Evolutionary conservation across 2,888 invertebrate genomes (phyloP).

Genomic region (Sarcophaga subvicina): DNA sequence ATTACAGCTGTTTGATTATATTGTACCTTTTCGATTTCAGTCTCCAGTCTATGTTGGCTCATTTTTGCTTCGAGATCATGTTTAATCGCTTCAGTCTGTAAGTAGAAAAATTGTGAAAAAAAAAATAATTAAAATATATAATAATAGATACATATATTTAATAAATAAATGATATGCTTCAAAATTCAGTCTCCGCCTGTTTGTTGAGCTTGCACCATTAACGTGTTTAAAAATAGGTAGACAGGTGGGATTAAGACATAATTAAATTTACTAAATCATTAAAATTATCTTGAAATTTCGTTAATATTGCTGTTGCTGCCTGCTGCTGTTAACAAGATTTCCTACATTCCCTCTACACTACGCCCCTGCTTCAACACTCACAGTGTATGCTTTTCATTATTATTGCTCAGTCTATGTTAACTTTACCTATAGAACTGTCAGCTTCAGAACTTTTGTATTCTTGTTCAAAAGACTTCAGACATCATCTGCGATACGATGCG

Average conservation of each 20-base stretch:
- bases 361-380: neutral
- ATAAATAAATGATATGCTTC: no score
- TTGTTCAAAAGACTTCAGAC: slow-evolving; percentile 40
- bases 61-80: slow-evolving; percentile 88
- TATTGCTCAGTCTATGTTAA: slow-evolving; percentile 19
- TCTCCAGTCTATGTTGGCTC: slow-evolving; percentile 87
- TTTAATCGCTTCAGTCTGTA: slow-evolving; percentile 89
- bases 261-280: slow-evolving; percentile 43
- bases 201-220: no score
- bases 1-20: slow-evolving; percentile 90
- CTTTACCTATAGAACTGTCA: slow-evolving; percentile 34
- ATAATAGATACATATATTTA: no score
- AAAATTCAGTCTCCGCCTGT: no score
- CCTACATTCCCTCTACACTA: neutral
- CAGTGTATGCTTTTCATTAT: neutral
- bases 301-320: slow-evolving; percentile 17
- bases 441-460: slow-evolving; percentile 41
- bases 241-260: slow-evolving; percentile 23
- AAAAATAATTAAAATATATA: neutral
- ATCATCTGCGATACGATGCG: neutral
- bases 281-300: slow-evolving; percentile 44
- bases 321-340: slow-evolving; percentile 6
- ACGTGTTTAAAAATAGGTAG: neutral
- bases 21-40: slow-evolving; percentile 90
- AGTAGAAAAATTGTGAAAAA: slow-evolving; percentile 48